Percentiles rank a stretch among this genome's conserved stretches.
Evolutionary conservation across 2,797 vertebrate species (phyloP).

Genomic region (Lacerta agilis): DNA sequence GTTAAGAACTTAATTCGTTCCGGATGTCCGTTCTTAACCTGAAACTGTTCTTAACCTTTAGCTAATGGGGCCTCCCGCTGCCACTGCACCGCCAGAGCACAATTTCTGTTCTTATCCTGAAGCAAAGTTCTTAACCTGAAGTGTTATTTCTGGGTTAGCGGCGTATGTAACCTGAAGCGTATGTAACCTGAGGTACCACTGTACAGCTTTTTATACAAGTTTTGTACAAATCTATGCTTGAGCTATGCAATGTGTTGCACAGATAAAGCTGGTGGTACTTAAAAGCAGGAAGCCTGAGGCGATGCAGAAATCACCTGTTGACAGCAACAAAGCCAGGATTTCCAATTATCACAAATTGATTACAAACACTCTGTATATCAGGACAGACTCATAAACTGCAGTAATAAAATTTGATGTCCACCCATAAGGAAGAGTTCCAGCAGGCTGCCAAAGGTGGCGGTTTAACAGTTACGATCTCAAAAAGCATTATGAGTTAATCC

Average conservation of each 20-base stretch:
- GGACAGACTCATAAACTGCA: background rate
- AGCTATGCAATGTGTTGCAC: background rate
- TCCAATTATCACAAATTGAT: background rate
- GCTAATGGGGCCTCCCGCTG: no score
- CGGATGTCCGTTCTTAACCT: no score
- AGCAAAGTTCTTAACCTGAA: no score
- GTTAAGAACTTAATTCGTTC: no score
- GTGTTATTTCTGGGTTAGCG: no score
- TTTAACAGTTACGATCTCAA: conserved; percentile 49
- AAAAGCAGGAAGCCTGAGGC: background rate
- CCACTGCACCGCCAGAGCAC: no score
- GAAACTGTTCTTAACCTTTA: no score
- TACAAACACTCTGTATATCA: conserved; percentile 11
- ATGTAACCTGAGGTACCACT: no score
- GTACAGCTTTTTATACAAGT: background rate
- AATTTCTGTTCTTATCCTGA: no score
- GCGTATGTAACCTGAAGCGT: no score
- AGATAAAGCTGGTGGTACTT: background rate
- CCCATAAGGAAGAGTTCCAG: conserved; percentile 26
- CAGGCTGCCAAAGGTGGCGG: conserved; percentile 38
- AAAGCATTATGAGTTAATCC: conserved; percentile 45
- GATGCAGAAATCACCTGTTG: rapidly evolving
- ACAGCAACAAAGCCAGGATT: background rate
- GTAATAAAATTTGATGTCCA: conserved; percentile 37
- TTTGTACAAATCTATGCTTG: background rate